A percentile compares a stretch with the other conserved stretches of the same genome.
phyloP scores from a whole-genome alignment of 30 jellyfish, hydroid and myxozoan genomes.

The Phacellophora camtschatica region DNA sequence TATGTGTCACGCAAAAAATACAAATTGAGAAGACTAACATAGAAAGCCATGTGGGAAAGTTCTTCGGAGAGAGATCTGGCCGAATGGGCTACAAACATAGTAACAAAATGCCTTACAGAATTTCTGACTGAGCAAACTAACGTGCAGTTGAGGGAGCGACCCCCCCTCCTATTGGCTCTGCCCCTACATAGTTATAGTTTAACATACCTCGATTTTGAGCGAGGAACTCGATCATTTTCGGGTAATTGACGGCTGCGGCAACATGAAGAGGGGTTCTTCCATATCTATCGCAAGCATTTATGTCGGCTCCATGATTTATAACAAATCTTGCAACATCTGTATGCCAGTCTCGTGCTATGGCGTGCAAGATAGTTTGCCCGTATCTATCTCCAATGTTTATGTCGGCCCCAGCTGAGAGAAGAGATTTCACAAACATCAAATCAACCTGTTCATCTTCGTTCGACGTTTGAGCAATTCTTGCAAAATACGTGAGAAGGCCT shows the following conservation, averaged over 20 bases:
- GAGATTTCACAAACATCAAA: constrained; percentile 57
- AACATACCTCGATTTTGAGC: constrained; percentile 73
- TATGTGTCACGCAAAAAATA: too few species aligned
- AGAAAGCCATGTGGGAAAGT: too few species aligned
- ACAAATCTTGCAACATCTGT: constrained; percentile 72
- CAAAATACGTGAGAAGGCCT: constrained; percentile 64
- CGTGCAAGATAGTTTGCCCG: constrained; percentile 79
- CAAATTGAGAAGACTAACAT: too few species aligned
- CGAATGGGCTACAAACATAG: too few species aligned
- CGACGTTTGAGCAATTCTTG: constrained; percentile 48
- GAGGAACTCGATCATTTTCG: constrained; percentile 70
- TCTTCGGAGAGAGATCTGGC: too few species aligned
- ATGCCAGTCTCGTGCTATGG: constrained; percentile 85
- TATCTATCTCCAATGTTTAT: constrained; percentile 69
- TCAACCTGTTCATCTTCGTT: constrained; percentile 70
- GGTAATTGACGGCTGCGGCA: constrained; percentile 88
- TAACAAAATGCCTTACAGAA: too few species aligned
- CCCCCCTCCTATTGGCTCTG: too few species aligned
- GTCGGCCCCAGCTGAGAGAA: constrained; percentile 80
- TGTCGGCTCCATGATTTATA: constrained; percentile 60
- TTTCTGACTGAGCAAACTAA: too few species aligned
- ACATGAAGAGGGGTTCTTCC: constrained; percentile 93
- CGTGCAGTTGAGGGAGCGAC: too few species aligned
- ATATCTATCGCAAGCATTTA: constrained; percentile 52
- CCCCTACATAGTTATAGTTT: too few species aligned